These are phyloP conservation scores for Scaptomyza caliginosa DNA, from an alignment of 2,888 invertebrate species.

Conservation along the genomic window DNA sequence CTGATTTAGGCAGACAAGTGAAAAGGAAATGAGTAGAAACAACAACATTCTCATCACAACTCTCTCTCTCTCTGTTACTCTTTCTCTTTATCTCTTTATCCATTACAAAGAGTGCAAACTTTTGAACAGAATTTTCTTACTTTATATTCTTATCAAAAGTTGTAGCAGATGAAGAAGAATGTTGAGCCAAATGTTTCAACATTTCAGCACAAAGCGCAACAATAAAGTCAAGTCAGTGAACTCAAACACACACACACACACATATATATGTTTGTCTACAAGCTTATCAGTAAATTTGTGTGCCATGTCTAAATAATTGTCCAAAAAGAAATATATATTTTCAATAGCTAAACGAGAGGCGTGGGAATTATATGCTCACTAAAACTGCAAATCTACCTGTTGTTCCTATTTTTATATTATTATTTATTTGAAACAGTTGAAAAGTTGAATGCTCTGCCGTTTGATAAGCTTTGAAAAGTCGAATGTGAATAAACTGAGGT, in stretches of 20 bases:
- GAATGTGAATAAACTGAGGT: slow-evolving; percentile 67
- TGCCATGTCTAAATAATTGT: slow-evolving; percentile 49
- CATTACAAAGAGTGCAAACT: slow-evolving; percentile 24
- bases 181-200: slow-evolving; percentile 60
- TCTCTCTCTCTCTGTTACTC: slow-evolving; percentile 6
- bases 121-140: background rate
- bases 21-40: background rate
- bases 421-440: background rate
- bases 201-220: slow-evolving; percentile 33
- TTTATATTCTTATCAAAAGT: slow-evolving; percentile 35
- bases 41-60: background rate
- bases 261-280: slow-evolving; percentile 10
- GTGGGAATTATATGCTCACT: too few relatives aligned
- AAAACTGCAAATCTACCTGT: too few relatives aligned
- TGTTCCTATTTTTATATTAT: too few relatives aligned
- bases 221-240: slow-evolving; percentile 62
- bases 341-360: slow-evolving; percentile 31
- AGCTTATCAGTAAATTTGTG: slow-evolving; percentile 54
- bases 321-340: slow-evolving; percentile 29
- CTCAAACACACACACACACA: slow-evolving; percentile 10
- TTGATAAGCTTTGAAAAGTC: slow-evolving; percentile 41
- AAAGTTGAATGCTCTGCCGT: slow-evolving; percentile 22
- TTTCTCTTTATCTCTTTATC: background rate
- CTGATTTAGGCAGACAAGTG: slow-evolving; percentile 9
- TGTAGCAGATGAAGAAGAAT: slow-evolving; percentile 26